A percentile compares a stretch with the other conserved stretches of the same genome.
Evolutionary conservation across 1,140 invertebrate genomes (phyloP).

Genomic region (Drosophila arizonae): DNA sequence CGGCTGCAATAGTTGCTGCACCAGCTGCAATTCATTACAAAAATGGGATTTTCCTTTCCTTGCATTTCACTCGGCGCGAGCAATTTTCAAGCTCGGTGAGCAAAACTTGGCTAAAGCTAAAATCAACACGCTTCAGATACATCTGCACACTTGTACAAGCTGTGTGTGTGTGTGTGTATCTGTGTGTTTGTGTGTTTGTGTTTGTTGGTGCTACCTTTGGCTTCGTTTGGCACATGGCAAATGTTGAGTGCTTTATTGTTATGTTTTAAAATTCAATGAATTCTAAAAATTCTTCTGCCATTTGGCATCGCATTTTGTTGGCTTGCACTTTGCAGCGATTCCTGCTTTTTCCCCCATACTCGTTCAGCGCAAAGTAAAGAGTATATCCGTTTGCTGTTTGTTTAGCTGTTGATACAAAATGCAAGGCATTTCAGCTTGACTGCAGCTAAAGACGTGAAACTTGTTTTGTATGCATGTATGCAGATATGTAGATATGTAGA

Average conservation of each 20-base stretch:
- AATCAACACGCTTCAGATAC: constrained; percentile 21
- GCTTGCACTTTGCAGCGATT: constrained; percentile 35
- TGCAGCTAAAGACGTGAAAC: too few relatives aligned
- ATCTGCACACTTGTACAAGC: background rate
- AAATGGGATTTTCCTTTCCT: constrained; percentile 68
- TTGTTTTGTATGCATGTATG: too few relatives aligned
- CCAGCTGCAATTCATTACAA: constrained; percentile 77
- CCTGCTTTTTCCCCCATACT: background rate
- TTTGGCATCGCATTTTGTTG: constrained; percentile 49
- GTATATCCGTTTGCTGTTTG: too few relatives aligned
- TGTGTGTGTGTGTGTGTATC: background rate
- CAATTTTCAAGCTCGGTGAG: constrained; percentile 74
- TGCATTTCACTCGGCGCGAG: constrained; percentile 51
- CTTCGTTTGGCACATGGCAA: constrained; percentile 64
- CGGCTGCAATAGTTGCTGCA: constrained; percentile 32
- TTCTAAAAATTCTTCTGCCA: constrained; percentile 66
- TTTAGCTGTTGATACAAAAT: too few relatives aligned
- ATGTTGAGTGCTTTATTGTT: constrained; percentile 80
- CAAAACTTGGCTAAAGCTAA: constrained; percentile 17
- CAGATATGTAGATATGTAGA: too few relatives aligned
- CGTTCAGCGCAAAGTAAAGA: too few relatives aligned
- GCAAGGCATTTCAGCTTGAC: too few relatives aligned
- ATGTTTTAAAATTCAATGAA: constrained; percentile 81
- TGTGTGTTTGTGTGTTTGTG: constrained; percentile 1
- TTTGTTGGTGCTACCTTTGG: constrained; percentile 47